Conservation (phyloP, 2,113 vertebrate species). For the Aplodontia rufa region DNA sequence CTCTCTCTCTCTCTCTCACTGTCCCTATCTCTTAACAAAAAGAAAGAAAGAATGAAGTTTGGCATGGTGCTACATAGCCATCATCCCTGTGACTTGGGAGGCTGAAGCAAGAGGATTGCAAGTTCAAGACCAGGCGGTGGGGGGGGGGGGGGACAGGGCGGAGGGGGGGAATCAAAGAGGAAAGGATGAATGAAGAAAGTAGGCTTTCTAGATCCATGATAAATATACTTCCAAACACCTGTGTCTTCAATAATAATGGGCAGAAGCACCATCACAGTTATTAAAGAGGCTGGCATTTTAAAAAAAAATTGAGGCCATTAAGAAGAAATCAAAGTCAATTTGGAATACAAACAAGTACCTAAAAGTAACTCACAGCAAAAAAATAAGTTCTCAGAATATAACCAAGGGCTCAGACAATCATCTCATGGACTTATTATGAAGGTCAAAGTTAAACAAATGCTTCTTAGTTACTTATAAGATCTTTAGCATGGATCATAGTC, state of each 20-base stretch:
- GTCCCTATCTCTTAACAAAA: too few species aligned
- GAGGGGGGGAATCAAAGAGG: neutral
- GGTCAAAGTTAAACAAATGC: neutral
- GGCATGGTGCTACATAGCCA: too few species aligned
- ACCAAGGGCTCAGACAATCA: neutral
- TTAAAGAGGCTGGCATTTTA: neutral
- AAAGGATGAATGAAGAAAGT: neutral
- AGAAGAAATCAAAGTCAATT: constrained; percentile 14
- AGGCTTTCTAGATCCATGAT: neutral
- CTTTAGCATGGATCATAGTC: neutral
- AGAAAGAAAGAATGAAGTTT: too few species aligned
- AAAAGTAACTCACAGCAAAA: constrained; percentile 3
- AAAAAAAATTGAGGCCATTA: neutral
- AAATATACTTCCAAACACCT: neutral
- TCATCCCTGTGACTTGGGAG: neutral
- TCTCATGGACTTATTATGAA: neutral
- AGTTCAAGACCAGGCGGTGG: neutral
- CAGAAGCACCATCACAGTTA: neutral
- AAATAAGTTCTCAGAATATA: neutral
- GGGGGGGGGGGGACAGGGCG: too few species aligned
- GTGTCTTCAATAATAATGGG: neutral
- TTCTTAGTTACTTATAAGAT: neutral
- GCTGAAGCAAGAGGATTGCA: neutral
- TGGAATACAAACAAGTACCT: neutral
- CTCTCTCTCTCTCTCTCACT: too few species aligned